Base-by-base conservation (phyloP, 2,113 vertebrate genomes). In the Caracal caracal region DNA sequence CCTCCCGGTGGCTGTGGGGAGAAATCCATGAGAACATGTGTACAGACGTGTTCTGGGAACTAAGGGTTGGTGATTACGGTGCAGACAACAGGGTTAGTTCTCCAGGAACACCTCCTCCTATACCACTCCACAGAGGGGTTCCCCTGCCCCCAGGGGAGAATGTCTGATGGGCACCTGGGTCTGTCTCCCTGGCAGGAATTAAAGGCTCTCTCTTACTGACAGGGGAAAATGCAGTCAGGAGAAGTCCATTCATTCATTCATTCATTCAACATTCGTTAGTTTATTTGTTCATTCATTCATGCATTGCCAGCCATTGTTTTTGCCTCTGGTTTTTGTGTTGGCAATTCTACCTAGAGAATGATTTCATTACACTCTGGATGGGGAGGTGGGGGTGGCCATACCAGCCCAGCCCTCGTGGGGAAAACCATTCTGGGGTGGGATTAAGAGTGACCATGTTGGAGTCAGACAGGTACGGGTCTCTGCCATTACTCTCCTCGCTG, bases 11-110 rank as follows among this genome's bases (percentile, higher is more conserved):
- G 37, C 65, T 5, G 10, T 26, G 43, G 82, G 35, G 76, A 70
- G 51, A 71, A 11, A 10, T 5, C n/a, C 6, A 3, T 0, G 17
- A 33, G 40, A 49, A 1, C 1, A 1, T 1, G 10, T 0, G 20
- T 4, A 6, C 16, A 53, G 12, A 17, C 0, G 3, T 19, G 61
- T 26, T 79, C 66, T 9, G 86, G 15, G 63, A 28, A 43, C 28
- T 4, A 10, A 26, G 20, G 9, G 16, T 49, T 40, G 20, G 26
- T 40, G 49, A 11, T 22, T 66, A 1, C 1, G 0, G 37, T 22
- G 84, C 24, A 70, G 20, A 66, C 37, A 8, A 1, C 15, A n/a
- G 71, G 30, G 10, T 2, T 17, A 0, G 10, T 15, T 59, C 68
- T 66, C 43, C n/a, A 53, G 59, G n/a, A 20, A 1, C 61, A 20